Evolutionary conservation across 1,140 invertebrate genomes (phyloP).

Genomic region (Caerostris extrusa): DNA sequence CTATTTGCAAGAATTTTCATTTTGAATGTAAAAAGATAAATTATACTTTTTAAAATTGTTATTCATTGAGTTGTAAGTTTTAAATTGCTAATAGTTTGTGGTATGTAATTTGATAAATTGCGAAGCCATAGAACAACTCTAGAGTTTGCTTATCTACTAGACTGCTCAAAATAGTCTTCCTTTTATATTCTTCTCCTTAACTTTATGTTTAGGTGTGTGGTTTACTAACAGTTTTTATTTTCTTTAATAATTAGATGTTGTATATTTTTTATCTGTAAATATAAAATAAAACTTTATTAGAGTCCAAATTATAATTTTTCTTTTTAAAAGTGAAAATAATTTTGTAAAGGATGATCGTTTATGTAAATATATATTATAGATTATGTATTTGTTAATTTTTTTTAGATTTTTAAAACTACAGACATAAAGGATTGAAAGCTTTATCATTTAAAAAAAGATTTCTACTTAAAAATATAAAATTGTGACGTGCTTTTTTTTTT

Average conservation of each 20-base stretch:
- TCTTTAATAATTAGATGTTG: slow-evolving; percentile 3
- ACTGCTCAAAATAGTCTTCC: neutral
- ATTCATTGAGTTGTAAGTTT: too few relatives aligned
- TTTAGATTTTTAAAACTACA: neutral
- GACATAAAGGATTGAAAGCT: too few relatives aligned
- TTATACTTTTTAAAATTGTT: too few relatives aligned
- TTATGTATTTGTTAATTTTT: neutral
- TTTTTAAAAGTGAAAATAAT: neutral
- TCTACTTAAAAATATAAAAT: slow-evolving; percentile 23
- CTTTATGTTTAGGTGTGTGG: neutral
- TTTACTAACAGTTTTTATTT: slow-evolving; percentile 47
- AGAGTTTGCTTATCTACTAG: too few relatives aligned
- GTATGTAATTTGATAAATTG: too few relatives aligned
- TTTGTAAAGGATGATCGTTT: neutral
- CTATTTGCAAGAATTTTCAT: too few relatives aligned
- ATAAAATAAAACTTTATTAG: slow-evolving; percentile 12
- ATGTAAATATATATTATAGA: neutral
- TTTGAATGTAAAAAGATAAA: too few relatives aligned
- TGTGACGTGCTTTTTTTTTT: neutral
- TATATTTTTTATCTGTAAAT: slow-evolving; percentile 29
- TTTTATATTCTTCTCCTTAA: neutral
- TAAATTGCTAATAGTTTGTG: too few relatives aligned
- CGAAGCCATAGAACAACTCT: neutral
- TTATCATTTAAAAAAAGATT: neutral
- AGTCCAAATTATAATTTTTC: neutral